Evolutionary conservation across 2,888 invertebrate genomes (phyloP).

Genomic region (Lochmaea crataegi): DNA sequence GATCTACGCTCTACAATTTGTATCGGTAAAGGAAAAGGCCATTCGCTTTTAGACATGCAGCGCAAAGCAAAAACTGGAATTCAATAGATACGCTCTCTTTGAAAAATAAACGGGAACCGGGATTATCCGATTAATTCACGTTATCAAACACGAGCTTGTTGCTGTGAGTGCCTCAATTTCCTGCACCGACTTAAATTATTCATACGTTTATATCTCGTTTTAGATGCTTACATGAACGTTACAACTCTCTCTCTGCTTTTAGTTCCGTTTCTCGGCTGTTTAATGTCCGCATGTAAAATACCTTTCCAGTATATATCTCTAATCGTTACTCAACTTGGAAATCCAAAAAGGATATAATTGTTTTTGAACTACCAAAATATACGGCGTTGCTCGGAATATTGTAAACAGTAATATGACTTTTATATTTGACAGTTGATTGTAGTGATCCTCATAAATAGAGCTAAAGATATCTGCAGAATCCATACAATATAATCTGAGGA

Average conservation of each 20-base stretch:
- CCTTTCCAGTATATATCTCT: conserved; percentile 19
- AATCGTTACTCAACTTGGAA: conserved; percentile 22
- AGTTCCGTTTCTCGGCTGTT: conserved; percentile 26
- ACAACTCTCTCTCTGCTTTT: conserved; percentile 47
- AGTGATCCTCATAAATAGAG: too few relatives aligned
- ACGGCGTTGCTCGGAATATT: neutral
- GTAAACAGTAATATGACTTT: neutral
- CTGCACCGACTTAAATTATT: conserved; percentile 58
- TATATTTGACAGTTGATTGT: neutral
- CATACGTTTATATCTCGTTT: conserved; percentile 59
- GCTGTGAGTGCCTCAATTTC: conserved; percentile 51
- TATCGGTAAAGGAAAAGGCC: neutral
- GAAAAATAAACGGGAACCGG: conserved; percentile 47
- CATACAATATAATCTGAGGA: too few relatives aligned
- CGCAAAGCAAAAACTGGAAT: conserved; percentile 10
- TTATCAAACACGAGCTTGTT: conserved; percentile 51
- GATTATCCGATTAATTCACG: conserved; percentile 53
- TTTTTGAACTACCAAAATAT: neutral
- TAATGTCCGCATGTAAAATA: conserved; percentile 31
- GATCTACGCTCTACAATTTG: neutral
- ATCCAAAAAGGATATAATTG: conserved; percentile 21
- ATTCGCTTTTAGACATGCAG: neutral
- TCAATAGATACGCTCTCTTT: conserved; percentile 13
- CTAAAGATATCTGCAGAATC: too few relatives aligned
- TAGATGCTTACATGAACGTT: conserved; percentile 55